These are phyloP conservation scores for Hoplostethus mediterraneus DNA, from an alignment of 2,797 vertebrate species.

Conservation along the genomic window DNA sequence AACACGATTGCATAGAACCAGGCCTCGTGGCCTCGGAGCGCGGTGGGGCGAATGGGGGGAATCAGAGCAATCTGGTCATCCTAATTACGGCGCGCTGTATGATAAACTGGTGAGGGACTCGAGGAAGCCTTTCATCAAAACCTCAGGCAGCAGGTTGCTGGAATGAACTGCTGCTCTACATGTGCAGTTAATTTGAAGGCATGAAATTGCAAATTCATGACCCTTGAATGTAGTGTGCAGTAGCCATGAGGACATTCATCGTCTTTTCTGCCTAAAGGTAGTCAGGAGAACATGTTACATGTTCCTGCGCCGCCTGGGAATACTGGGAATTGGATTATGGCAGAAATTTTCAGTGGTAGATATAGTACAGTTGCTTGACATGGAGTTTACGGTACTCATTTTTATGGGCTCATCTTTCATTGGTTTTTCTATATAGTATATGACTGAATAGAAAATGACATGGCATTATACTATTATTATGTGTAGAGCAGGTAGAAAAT, in stretches of 20 bases:
- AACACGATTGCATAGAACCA: background rate
- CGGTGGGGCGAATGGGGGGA: slow-evolving; percentile 4
- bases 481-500: slow-evolving; percentile 3
- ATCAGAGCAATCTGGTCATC: slow-evolving; percentile 62
- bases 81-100: slow-evolving; percentile 62
- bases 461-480: slow-evolving; percentile 3
- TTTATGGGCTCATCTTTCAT: slow-evolving; percentile 32
- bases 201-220: slow-evolving; percentile 63
- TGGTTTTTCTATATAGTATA: slow-evolving; percentile 28
- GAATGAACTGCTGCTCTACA: slow-evolving; percentile 55
- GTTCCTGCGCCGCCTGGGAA: slow-evolving; percentile 6
- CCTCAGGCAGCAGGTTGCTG: slow-evolving; percentile 40
- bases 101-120: slow-evolving; percentile 41
- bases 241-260: slow-evolving; percentile 30
- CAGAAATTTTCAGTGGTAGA: slow-evolving; percentile 49
- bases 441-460: slow-evolving; percentile 24
- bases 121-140: slow-evolving; percentile 65
- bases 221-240: slow-evolving; percentile 42
- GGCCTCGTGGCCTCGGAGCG: slow-evolving; percentile 14
- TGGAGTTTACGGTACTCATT: slow-evolving; percentile 35
- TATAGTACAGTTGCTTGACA: slow-evolving; percentile 57
- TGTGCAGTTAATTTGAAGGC: slow-evolving; percentile 53
- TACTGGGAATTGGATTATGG: slow-evolving; percentile 31
- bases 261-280: slow-evolving; percentile 12
- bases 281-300: slow-evolving; percentile 23